A percentile compares a stretch with the other conserved stretches of the same genome.
phyloP scores from a whole-genome alignment of 2,888 invertebrate species.

The Liodrosophila aerea region DNA sequence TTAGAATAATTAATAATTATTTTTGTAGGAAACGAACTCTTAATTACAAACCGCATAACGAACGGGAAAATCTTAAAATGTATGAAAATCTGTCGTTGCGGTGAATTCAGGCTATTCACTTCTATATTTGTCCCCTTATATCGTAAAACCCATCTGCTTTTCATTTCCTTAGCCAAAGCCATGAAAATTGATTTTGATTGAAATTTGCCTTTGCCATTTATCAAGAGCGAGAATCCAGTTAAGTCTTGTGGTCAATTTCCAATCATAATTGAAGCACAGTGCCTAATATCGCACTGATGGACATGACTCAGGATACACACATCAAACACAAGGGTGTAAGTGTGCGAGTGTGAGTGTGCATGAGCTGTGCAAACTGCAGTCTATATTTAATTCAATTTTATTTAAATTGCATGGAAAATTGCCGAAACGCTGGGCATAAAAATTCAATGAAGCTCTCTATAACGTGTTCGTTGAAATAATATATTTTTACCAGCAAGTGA shows the following conservation, averaged over 20 bases:
- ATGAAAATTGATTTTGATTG: slow-evolving; percentile 14
- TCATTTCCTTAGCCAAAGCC: slow-evolving; percentile 10
- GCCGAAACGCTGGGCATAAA: slow-evolving; percentile 31
- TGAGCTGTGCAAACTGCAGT: slow-evolving; percentile 31
- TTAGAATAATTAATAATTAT: too few relatives aligned
- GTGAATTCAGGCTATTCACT: too few relatives aligned
- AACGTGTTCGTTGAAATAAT: slow-evolving; percentile 53
- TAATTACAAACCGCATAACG: too few relatives aligned
- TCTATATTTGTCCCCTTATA: too few relatives aligned
- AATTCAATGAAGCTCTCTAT: slow-evolving; percentile 23
- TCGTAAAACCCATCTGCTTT: neutral
- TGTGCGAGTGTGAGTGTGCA: slow-evolving; percentile 15
- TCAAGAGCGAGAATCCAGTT: slow-evolving; percentile 25
- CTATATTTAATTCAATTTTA: slow-evolving; percentile 69
- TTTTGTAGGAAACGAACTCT: too few relatives aligned
- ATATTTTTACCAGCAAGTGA: slow-evolving; percentile 54
- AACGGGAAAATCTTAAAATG: too few relatives aligned
- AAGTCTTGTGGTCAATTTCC: slow-evolving; percentile 43
- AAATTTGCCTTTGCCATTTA: slow-evolving; percentile 6
- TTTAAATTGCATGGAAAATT: slow-evolving; percentile 70
- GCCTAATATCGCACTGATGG: slow-evolving; percentile 53
- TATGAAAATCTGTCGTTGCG: too few relatives aligned
- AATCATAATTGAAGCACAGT: slow-evolving; percentile 41
- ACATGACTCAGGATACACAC: slow-evolving; percentile 14
- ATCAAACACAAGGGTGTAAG: neutral